Evolutionary conservation across 2,888 invertebrate species (phyloP).

Genomic region (Carpatolechia fugitivella): DNA sequence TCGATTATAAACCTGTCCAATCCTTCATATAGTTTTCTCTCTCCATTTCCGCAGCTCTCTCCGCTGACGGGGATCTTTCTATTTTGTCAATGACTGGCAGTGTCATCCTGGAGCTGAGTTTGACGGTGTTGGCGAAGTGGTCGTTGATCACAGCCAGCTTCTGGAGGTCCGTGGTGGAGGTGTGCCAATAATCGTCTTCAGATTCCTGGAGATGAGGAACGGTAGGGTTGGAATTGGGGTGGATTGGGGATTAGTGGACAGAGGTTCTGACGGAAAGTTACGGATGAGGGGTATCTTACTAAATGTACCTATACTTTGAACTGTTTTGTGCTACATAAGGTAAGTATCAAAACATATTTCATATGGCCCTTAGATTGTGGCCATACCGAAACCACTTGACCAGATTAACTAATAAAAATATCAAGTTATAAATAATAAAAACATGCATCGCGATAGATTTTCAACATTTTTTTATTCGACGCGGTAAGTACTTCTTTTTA

Average conservation of each 20-base stretch:
- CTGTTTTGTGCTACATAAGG: no score
- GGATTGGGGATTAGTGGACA: background rate
- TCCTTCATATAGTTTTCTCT: constrained; percentile 58
- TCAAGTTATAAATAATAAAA: no score
- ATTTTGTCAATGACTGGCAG: constrained; percentile 49
- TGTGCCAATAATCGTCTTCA: constrained; percentile 54
- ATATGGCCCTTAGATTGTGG: no score
- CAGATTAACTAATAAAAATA: no score
- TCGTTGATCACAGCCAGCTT: constrained; percentile 48
- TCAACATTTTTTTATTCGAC: no score
- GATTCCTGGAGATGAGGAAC: constrained; percentile 22
- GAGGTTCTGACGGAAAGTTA: background rate
- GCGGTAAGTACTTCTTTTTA: no score
- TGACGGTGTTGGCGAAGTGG: constrained; percentile 36
- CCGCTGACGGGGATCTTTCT: constrained; percentile 54
- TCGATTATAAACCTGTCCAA: constrained; percentile 54
- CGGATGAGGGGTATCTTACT: background rate
- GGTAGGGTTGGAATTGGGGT: background rate
- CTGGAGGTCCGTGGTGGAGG: constrained; percentile 30
- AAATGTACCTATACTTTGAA: constrained; percentile 14
- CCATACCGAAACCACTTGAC: no score
- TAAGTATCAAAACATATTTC: no score
- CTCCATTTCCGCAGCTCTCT: constrained; percentile 55
- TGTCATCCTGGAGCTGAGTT: constrained; percentile 43
- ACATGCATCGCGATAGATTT: no score